Conservation (phyloP, 1,140 invertebrate genomes). For the Copidosoma floridanum region DNA sequence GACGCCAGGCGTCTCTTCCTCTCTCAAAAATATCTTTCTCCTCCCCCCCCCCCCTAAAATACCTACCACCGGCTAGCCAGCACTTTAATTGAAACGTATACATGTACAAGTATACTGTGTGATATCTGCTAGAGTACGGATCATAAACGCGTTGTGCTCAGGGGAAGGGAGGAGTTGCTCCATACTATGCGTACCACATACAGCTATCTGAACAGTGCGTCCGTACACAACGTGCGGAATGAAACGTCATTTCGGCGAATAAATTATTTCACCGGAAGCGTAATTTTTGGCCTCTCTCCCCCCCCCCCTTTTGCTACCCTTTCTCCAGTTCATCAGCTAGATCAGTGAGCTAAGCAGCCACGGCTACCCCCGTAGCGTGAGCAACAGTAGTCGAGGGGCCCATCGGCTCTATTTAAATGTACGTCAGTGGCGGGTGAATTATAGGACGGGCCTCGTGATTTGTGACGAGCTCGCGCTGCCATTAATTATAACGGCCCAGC, state of each 20-base stretch:
- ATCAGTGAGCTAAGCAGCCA: too few relatives aligned
- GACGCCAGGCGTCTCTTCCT: background rate
- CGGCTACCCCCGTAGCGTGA: constrained; percentile 15
- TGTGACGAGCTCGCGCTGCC: constrained; percentile 47
- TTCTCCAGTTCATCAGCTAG: too few relatives aligned
- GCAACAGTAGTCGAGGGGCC: background rate
- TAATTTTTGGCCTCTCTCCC: constrained; percentile 1
- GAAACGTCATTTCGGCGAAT: constrained; percentile 21
- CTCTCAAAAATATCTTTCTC: constrained; percentile 7
- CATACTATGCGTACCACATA: too few relatives aligned
- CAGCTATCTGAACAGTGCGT: too few relatives aligned
- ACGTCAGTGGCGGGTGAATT: constrained; percentile 46
- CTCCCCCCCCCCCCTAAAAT: too few relatives aligned
- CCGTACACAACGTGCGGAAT: too few relatives aligned
- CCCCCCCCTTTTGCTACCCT: too few relatives aligned
- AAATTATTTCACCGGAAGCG: constrained; percentile 19
- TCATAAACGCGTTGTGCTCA: constrained; percentile 7
- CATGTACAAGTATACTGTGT: too few relatives aligned
- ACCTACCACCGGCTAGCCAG: background rate
- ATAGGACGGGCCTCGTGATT: constrained; percentile 49
- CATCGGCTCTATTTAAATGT: constrained; percentile 52
- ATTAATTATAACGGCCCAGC: constrained; percentile 51
- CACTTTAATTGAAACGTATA: constrained; percentile 14
- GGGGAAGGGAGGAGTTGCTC: background rate
- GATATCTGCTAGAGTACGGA: too few relatives aligned